Base-by-base conservation (phyloP, 2,797 vertebrate species). In the Hoplostethus atlanticus region DNA sequence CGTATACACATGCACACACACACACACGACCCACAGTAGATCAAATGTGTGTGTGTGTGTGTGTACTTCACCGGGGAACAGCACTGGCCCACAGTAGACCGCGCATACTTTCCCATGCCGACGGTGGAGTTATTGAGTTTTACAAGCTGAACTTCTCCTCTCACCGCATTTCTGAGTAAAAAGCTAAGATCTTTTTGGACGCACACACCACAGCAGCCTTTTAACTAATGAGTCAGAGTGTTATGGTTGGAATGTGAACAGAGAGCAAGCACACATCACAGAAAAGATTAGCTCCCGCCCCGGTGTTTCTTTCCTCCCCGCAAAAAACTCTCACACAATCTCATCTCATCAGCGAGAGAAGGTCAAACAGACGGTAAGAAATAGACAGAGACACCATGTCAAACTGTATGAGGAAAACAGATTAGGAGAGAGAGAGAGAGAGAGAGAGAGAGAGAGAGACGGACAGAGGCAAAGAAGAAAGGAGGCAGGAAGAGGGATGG, bases 161-260 rank as follows among this genome's bases (percentile, higher is more conserved):
- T 84, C 9, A 61, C 71, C 68, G 21, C 84, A 76, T 81, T 87
- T 88, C 79, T 87, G 80, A 81, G 81, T 82, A 83, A 78, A 87
- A 86, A 38, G 6, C 76, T 75, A 73, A 21, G 64, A 70, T 81
- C 69, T 63, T 86, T 89, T 92, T 84, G 74, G 86, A 85, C 87
- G 87, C 82, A 68, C 77, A 84, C 83, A 82, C 87, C 79, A 81
- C 86, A 86, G 81, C 59, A 31, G 73, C 66, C 71, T 85, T 88
- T 90, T 79, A 90, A 89, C 73, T 75, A 76, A 87, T 87, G 87
- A 92, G 84, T 91, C 85, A 83, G 78, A 78, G 68, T 93, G 89
- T 93, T 93, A 78, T 90, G 84, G 78, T 93, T 94, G 92, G 92
- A 91, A 79, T 87, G 84, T 63, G 86, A 91, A 90, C 83, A 88